A percentile compares a stretch with the other conserved stretches of the same genome.
phyloP scores from a whole-genome alignment of 1,140 invertebrate genomes.

The Doryteuthis pealeii region DNA sequence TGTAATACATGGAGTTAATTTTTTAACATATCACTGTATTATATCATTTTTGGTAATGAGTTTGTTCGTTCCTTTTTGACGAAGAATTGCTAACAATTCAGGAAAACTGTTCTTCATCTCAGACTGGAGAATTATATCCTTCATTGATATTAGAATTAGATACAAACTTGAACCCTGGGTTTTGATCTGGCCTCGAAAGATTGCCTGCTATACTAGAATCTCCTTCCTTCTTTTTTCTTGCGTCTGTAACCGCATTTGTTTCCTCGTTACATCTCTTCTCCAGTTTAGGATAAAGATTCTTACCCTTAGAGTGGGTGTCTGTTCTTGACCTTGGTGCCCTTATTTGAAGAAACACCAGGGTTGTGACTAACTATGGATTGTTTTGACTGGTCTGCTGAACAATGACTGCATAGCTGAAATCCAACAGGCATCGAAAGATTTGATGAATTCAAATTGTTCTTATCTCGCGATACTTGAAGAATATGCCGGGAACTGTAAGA shows the following conservation, averaged over 20 bases:
- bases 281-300: conserved; percentile 8
- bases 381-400: conserved; percentile 27
- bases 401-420: conserved; percentile 30
- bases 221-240: conserved; percentile 24
- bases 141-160: background rate
- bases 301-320: conserved; percentile 5
- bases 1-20: no score
- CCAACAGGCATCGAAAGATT: conserved; percentile 19
- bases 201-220: background rate
- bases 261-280: conserved; percentile 18
- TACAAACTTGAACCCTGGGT: background rate
- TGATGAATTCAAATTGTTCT: no score
- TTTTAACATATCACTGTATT: conserved; percentile 45
- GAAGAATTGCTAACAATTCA: conserved; percentile 25
- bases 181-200: background rate
- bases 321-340: background rate
- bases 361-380: conserved; percentile 8
- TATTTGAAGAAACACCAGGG: background rate
- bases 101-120: conserved; percentile 54
- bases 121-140: conserved; percentile 29
- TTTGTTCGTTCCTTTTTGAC: background rate
- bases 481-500: no score
- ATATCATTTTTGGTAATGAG: conserved; percentile 3
- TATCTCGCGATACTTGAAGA: no score
- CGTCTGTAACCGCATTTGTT: conserved; percentile 27